These are phyloP conservation scores for Scaeva pyrastri DNA, from an alignment of 2,888 invertebrate genomes.

Conservation along the genomic window DNA sequence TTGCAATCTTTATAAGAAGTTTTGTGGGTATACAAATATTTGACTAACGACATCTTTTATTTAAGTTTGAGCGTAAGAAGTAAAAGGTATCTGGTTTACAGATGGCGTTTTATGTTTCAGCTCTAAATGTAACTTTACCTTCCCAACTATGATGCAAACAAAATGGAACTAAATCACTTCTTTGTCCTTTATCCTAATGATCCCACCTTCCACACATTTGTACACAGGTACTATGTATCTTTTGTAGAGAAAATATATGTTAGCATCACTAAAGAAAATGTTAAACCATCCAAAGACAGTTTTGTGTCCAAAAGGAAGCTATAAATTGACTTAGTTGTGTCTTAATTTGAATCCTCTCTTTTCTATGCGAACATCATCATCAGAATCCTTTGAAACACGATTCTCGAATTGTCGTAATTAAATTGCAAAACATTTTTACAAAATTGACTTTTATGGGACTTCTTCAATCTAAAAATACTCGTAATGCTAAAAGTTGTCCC, in stretches of 20 bases:
- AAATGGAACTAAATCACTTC: slow-evolving; percentile 13
- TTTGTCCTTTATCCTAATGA: slow-evolving; percentile 50
- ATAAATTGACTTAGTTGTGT: slow-evolving; percentile 68
- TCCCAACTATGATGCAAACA: neutral
- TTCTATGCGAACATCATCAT: neutral
- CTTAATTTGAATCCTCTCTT: slow-evolving; percentile 64
- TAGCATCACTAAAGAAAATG: neutral
- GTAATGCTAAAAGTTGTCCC: slow-evolving; percentile 10
- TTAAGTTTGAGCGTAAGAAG: no score
- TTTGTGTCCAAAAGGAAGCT: slow-evolving; percentile 52
- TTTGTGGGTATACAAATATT: no score
- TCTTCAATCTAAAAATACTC: slow-evolving; percentile 41
- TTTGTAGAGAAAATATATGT: no score
- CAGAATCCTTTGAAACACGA: slow-evolving; percentile 31
- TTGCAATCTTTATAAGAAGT: no score
- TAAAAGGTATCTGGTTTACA: no score
- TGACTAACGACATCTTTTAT: no score
- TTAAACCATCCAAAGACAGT: neutral
- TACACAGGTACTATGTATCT: no score
- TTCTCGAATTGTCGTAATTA: slow-evolving; percentile 68
- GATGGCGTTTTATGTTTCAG: no score
- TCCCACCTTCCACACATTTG: neutral
- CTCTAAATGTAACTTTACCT: neutral
- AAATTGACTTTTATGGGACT: slow-evolving; percentile 57
- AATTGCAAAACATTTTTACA: slow-evolving; percentile 58